Conservation (phyloP, 1,140 invertebrate species). For the Eumaeus atala region DNA sequence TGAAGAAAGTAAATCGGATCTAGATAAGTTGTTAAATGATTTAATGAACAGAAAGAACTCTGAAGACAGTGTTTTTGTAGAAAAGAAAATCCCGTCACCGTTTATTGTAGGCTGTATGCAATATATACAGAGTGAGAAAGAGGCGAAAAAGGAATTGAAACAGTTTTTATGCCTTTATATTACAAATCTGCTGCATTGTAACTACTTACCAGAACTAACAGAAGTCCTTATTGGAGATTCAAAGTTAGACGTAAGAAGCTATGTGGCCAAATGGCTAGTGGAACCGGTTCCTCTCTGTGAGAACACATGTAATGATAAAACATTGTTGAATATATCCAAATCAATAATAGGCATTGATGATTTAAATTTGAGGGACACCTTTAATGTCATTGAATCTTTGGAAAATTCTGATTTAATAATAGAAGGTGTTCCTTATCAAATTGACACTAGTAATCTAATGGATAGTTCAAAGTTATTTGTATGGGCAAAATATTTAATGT, state of each 20-base stretch:
- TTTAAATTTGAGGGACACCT: constrained; percentile 40
- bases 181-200: constrained; percentile 59
- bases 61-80: constrained; percentile 48
- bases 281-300: constrained; percentile 43
- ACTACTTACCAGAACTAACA: constrained; percentile 61
- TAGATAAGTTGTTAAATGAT: constrained; percentile 61
- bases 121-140: constrained; percentile 44
- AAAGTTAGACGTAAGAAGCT: constrained; percentile 53
- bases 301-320: constrained; percentile 37
- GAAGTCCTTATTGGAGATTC: constrained; percentile 55
- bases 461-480: constrained; percentile 55
- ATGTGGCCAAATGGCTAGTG: constrained; percentile 53
- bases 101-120: constrained; percentile 65
- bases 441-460: constrained; percentile 31
- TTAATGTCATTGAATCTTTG: constrained; percentile 30
- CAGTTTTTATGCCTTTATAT: constrained; percentile 56
- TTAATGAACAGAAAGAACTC: constrained; percentile 49
- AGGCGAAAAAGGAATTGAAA: constrained; percentile 51
- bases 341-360: constrained; percentile 47
- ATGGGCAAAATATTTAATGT: constrained; percentile 63
- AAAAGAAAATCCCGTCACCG: constrained; percentile 56
- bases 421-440: constrained; percentile 33
- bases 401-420: constrained; percentile 35
- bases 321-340: constrained; percentile 42
- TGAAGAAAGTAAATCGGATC: constrained; percentile 37